Base-by-base conservation (phyloP, 2,113 vertebrate genomes). In the Piprites chloris region DNA sequence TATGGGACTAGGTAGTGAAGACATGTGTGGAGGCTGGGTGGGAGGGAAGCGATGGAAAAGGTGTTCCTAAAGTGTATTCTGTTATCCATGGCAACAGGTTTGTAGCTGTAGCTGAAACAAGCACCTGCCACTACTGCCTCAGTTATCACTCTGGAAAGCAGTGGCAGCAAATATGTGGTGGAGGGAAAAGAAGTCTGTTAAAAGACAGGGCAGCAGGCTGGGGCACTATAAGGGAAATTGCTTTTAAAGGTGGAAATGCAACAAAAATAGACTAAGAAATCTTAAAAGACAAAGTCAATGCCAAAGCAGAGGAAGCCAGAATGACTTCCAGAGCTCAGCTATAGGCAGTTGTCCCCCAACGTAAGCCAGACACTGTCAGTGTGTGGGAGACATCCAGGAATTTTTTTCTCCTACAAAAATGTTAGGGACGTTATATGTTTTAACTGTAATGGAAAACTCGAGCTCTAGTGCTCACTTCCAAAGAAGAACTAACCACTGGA, bases 401-500 rank as follows among this genome's bases (percentile, higher is more conserved):
- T 94, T 95, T 96, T 96, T 93, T 62, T 82, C 66, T 95, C 72
- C 46, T 95, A 87, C 89, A 97, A 93, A 97, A 97, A 97, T 95
- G 97, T 95, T 97, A 96, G 84, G 89, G 86, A 93, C 75, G 41
- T 96, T 96, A 77, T 97, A 91, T 96, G 65, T 97, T 96, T 97
- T 94, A 96, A 96, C 41, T 96, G 96, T 90, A 97, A 95, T 95
- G 92, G 94, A 96, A 95, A 97, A 93, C 47, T 93, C 85, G 95
- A 97, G 94, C 93, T 89, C 16, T 71, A 56, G 68, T 90, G 79
- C 95, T 96, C 85, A 41, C 58, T 77, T 95, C 95, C 85, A 95
- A 89, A 87, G 87, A 75, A 92, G 92, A 91, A 65, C 59, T 82
- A 93, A 89, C 81, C 6, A 5, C 27, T 90, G 65, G 27, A 55